phyloP scores from a whole-genome alignment of 1,140 invertebrate species.

The Manduca sexta region DNA sequence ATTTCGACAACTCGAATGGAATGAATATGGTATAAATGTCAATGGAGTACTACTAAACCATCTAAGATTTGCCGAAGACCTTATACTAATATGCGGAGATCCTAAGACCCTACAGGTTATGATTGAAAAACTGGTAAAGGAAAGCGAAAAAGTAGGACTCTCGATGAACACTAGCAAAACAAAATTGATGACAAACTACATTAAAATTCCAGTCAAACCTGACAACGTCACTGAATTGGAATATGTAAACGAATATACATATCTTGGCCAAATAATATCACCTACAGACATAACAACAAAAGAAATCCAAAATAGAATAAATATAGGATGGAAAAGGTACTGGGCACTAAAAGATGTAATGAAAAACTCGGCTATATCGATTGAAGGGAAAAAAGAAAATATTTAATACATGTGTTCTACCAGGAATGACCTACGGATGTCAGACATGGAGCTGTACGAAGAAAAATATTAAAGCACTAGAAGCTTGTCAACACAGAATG shows the following conservation, averaged over 20 bases:
- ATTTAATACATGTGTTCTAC: slow-evolving; percentile 9
- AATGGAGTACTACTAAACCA: slow-evolving; percentile 17
- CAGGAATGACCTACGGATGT: slow-evolving; percentile 7
- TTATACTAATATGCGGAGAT: slow-evolving; percentile 12
- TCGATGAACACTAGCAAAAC: slow-evolving; percentile 17
- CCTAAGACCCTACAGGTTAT: slow-evolving; percentile 12
- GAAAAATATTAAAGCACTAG: slow-evolving; percentile 2
- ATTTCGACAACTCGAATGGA: slow-evolving; percentile 16
- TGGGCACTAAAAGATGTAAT: slow-evolving; percentile 15
- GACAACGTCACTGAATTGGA: slow-evolving; percentile 4
- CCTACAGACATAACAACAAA: slow-evolving; percentile 15
- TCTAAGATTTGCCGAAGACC: slow-evolving; percentile 18
- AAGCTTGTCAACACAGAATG: slow-evolving; percentile 17
- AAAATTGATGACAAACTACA: slow-evolving; percentile 19
- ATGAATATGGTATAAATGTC: slow-evolving; percentile 16
- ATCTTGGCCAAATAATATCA: slow-evolving; percentile 20
- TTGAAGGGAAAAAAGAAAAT: slow-evolving; percentile 6
- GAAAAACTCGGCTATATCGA: slow-evolving; percentile 10
- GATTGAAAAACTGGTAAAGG: slow-evolving; percentile 14
- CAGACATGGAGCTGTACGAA: slow-evolving; percentile 1
- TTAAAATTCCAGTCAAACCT: slow-evolving; percentile 9
- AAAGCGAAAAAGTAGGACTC: slow-evolving; percentile 17
- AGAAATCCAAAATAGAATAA: slow-evolving; percentile 21
- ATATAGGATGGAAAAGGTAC: slow-evolving; percentile 13
- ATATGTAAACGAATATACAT: slow-evolving; percentile 23